These are phyloP conservation scores for Peromyscus polionotus DNA, from an alignment of 2,113 vertebrate species.

Conservation along the genomic window DNA sequence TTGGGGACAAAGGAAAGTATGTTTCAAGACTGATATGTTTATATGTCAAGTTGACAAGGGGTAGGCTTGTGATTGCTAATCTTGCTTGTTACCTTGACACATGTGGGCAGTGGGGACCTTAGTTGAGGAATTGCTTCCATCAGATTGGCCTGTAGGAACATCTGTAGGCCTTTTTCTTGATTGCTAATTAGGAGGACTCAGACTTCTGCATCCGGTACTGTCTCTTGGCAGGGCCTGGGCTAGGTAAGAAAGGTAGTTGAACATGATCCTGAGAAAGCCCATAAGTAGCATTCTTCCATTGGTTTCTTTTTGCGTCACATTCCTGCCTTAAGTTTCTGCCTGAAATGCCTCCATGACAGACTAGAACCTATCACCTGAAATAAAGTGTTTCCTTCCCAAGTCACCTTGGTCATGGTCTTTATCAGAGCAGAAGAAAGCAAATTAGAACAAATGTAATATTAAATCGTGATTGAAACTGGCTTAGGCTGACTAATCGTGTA, in stretches of 20 bases:
- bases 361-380: background rate
- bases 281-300: background rate
- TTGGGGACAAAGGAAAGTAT: background rate
- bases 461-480: background rate
- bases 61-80: background rate
- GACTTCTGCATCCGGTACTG: background rate
- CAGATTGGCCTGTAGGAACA: background rate
- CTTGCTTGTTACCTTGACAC: background rate
- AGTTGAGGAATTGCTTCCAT: background rate
- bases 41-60: background rate
- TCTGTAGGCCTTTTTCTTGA: background rate
- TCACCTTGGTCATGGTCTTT: background rate
- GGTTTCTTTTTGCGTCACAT: background rate
- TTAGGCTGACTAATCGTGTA: background rate
- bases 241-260: background rate
- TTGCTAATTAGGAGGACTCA: background rate
- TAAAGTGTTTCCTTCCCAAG: background rate
- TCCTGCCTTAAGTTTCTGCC: background rate
- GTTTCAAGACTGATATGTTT: background rate
- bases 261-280: background rate
- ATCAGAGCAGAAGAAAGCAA: background rate
- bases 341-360: background rate
- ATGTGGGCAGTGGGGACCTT: background rate
- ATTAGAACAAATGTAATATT: background rate
- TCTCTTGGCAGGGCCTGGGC: background rate